A percentile compares a stretch with the other conserved stretches of the same genome.
phyloP scores from a whole-genome alignment of 2,113 vertebrate genomes.

The Casuarius casuarius region DNA sequence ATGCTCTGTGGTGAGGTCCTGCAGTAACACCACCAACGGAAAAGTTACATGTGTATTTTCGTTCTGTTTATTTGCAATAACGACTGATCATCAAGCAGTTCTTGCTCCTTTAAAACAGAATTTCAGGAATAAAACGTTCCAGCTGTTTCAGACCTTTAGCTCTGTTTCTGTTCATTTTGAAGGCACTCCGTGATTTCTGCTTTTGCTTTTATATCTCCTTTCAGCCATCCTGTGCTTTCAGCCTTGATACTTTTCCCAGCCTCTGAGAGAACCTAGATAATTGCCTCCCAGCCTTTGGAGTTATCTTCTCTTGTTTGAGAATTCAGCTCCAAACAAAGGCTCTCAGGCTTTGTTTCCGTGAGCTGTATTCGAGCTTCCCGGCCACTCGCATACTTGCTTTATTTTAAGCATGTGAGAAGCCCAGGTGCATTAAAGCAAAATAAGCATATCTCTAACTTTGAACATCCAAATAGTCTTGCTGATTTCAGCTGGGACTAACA shows the following conservation, averaged over 20 bases:
- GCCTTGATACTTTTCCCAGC: not conserved
- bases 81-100: not conserved
- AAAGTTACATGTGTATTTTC: not conserved
- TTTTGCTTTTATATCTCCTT: not conserved
- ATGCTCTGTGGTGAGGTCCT: accelerated
- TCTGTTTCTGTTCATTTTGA: not conserved
- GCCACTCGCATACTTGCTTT: not conserved
- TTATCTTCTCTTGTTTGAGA: not conserved
- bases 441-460: not conserved
- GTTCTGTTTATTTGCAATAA: not conserved
- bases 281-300: not conserved
- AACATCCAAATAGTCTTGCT: not conserved
- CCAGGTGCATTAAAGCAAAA: not conserved
- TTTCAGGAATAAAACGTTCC: not conserved
- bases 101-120: not conserved
- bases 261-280: not conserved
- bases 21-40: not conserved
- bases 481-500: not conserved
- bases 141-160: constrained; percentile 15
- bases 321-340: not conserved
- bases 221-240: not conserved
- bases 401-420: not conserved
- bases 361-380: not conserved
- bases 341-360: not conserved
- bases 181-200: not conserved